phyloP scores from a whole-genome alignment of 1,140 invertebrate species.

The Ylistrum balloti region DNA sequence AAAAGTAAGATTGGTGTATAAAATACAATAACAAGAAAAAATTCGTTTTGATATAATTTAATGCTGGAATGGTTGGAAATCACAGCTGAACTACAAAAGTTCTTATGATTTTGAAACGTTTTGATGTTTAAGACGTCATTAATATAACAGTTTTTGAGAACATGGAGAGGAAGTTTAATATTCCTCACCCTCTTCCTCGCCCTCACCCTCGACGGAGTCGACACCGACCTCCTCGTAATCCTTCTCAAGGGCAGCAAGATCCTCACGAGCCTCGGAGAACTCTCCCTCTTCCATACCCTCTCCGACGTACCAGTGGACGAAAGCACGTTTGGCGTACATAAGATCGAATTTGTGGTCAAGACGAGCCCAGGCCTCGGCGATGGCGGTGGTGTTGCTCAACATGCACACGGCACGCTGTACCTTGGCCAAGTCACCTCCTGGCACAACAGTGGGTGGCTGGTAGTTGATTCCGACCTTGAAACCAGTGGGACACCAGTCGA shows the following conservation, averaged over 20 bases:
- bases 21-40: not conserved
- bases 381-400: slow-evolving; percentile 91
- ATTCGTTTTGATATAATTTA: not conserved
- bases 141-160: not conserved
- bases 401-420: slow-evolving; percentile 87
- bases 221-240: slow-evolving; percentile 62
- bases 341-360: slow-evolving; percentile 86
- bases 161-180: slow-evolving; percentile 48
- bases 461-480: slow-evolving; percentile 80
- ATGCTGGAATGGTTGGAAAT: not conserved
- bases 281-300: slow-evolving; percentile 85
- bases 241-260: slow-evolving; percentile 87
- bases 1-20: too few species aligned
- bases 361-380: slow-evolving; percentile 88
- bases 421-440: slow-evolving; percentile 87
- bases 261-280: slow-evolving; percentile 89
- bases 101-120: not conserved
- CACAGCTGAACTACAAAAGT: not conserved
- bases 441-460: slow-evolving; percentile 84
- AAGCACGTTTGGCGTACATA: slow-evolving; percentile 84
- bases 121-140: not conserved
- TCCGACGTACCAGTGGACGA: slow-evolving; percentile 80
- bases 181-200: slow-evolving; percentile 60
- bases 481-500: slow-evolving; percentile 95
- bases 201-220: slow-evolving; percentile 62